These are phyloP conservation scores for Spialia ferax DNA, from an alignment of 2,888 invertebrate genomes.

Conservation along the genomic window DNA sequence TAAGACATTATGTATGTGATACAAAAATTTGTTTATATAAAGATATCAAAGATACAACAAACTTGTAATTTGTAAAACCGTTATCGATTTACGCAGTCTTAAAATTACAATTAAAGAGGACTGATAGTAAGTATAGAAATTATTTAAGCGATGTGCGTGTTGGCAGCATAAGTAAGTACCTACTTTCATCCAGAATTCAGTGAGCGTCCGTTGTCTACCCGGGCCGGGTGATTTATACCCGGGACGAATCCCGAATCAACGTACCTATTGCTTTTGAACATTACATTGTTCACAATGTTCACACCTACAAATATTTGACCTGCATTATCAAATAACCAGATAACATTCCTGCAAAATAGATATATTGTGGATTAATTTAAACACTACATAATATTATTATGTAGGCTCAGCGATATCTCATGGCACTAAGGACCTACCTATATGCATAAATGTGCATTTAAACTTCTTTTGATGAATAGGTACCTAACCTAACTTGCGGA, in stretches of 20 bases:
- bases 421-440: too few relatives aligned
- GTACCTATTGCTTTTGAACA: slow-evolving; percentile 2
- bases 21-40: too few relatives aligned
- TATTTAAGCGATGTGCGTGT: slow-evolving; percentile 53
- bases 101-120: neutral
- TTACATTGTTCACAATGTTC: slow-evolving; percentile 26
- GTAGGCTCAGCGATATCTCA: too few relatives aligned
- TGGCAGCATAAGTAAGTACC: too few relatives aligned
- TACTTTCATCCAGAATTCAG: slow-evolving; percentile 72
- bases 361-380: too few relatives aligned
- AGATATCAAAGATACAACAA: too few relatives aligned
- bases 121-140: slow-evolving; percentile 7
- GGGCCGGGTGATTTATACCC: slow-evolving; percentile 72
- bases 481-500: too few relatives aligned
- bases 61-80: neutral
- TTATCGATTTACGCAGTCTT: neutral
- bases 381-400: too few relatives aligned
- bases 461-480: too few relatives aligned
- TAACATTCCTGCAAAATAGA: too few relatives aligned
- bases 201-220: slow-evolving; percentile 68
- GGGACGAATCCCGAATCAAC: slow-evolving; percentile 57
- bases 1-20: too few relatives aligned
- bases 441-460: too few relatives aligned
- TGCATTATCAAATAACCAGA: neutral
- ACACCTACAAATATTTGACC: slow-evolving; percentile 15